phyloP scores from a whole-genome alignment of 2,888 invertebrate genomes.

The Vesta saturnalis region DNA sequence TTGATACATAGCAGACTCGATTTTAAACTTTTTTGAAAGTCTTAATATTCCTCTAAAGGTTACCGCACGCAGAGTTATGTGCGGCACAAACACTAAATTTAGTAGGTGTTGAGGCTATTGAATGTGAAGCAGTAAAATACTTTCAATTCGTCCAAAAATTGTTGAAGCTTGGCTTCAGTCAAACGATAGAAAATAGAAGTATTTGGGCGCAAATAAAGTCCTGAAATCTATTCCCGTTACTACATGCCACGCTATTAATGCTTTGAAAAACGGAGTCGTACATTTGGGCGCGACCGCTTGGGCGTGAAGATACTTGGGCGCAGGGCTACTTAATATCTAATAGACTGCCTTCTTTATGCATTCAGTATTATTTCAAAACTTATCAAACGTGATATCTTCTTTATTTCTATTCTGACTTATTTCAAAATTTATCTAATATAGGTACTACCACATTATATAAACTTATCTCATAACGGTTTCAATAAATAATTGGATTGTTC shows the following conservation, averaged over 20 bases:
- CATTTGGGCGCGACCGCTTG: too few relatives aligned
- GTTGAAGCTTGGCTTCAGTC: background rate
- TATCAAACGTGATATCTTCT: too few relatives aligned
- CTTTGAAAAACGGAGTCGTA: too few relatives aligned
- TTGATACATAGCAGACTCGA: background rate
- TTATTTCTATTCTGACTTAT: too few relatives aligned
- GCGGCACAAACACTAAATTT: background rate
- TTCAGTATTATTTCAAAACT: too few relatives aligned
- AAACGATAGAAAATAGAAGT: background rate
- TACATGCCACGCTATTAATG: background rate
- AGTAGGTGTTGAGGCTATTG: background rate
- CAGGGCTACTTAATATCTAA: too few relatives aligned
- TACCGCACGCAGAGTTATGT: background rate
- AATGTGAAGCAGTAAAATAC: background rate
- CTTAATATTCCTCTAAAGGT: background rate
- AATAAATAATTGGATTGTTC: too few relatives aligned
- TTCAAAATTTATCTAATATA: too few relatives aligned
- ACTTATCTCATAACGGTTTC: too few relatives aligned
- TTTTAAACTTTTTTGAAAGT: background rate
- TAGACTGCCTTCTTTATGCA: too few relatives aligned
- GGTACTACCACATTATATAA: too few relatives aligned
- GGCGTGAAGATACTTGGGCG: too few relatives aligned
- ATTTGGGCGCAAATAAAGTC: background rate
- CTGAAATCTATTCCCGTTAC: background rate
- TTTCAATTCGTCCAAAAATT: background rate